phyloP scores from a whole-genome alignment of 2,113 vertebrate genomes.

The Mesoclemmys tuberculata region DNA sequence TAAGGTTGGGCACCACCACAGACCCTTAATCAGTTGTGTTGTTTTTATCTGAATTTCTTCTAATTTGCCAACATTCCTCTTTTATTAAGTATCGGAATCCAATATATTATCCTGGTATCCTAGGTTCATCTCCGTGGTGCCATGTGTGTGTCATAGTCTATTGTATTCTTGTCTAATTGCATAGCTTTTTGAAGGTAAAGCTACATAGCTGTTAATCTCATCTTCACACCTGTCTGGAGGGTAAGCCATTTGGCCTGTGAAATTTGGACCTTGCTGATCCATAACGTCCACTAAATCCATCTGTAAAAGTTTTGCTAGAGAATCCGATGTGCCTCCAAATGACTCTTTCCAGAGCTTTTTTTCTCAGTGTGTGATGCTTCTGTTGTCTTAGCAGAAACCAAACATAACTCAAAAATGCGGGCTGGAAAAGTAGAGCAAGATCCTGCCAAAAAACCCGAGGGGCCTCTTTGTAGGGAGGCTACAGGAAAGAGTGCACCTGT shows the following conservation, averaged over 20 bases:
- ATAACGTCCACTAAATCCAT: constrained; percentile 63
- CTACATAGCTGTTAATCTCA: constrained; percentile 63
- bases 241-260: constrained; percentile 62
- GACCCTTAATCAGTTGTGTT: background rate
- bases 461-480: constrained; percentile 75
- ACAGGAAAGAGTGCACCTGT: constrained; percentile 80
- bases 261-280: constrained; percentile 24
- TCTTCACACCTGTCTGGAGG: no score
- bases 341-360: constrained; percentile 35
- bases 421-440: constrained; percentile 59
- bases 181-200: background rate
- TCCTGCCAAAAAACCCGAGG: constrained; percentile 67
- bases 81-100: background rate
- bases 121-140: rapidly evolving
- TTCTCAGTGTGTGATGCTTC: constrained; percentile 37
- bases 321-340: constrained; percentile 34
- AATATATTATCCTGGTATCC: background rate
- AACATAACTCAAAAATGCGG: constrained; percentile 70
- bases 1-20: background rate
- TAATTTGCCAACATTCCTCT: background rate
- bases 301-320: constrained; percentile 49
- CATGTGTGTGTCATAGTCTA: background rate
- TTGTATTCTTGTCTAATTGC: background rate
- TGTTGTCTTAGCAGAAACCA: constrained; percentile 75
- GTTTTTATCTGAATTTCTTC: background rate